Evolutionary conservation across 2,797 vertebrate species (phyloP), one percentile per base, ranked within the genome.

Genomic region (Malurus leucopterus): DNA sequence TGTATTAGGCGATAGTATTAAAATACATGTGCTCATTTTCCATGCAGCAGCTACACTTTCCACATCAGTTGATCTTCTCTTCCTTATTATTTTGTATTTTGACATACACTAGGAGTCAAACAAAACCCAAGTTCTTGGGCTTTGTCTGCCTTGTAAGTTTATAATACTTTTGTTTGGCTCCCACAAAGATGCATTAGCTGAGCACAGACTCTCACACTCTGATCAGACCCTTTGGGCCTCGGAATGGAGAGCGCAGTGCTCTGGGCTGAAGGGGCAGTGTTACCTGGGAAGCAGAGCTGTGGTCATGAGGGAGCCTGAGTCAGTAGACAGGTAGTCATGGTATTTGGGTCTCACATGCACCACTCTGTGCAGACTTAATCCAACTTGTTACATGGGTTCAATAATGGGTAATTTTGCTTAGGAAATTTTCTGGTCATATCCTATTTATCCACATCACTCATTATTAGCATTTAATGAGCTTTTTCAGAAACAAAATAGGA

Each of bases 311-410:
- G 15, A 73, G n/a, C 59, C 26, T 2, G 0, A 24, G 4, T 21
- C 36, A 3, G 7, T 3, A 50, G 5, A 9, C 29, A 30, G 46
- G 2, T 5, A 22, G 17, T 30, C 30, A 17, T 0, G 0, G 3
- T 8, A 18, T 16, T 21, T 51, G 54, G 3, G 41, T 38, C 30
- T 65, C 36, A 30, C 13, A 6, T 9, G 13, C 38, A 4, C 32
- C 1, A 3, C 43, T 69, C n/a, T 26, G 15, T n/a, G 44, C n/a
- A 41, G 17, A 32, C 20, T 68, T 70, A 36, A 47, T 36, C 34
- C 62, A 71, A 0, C 3, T 49, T 55, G 23, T 5, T 67, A 15
- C 27, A 20, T 19, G 8, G 15, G 6, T 58, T 49, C 32, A 40
- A 0, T 34, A 21, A 43, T 30, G 46, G n/a, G n/a, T 17, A 17